Conservation (phyloP, 2,113 vertebrate genomes). For the Anser cygnoides region DNA sequence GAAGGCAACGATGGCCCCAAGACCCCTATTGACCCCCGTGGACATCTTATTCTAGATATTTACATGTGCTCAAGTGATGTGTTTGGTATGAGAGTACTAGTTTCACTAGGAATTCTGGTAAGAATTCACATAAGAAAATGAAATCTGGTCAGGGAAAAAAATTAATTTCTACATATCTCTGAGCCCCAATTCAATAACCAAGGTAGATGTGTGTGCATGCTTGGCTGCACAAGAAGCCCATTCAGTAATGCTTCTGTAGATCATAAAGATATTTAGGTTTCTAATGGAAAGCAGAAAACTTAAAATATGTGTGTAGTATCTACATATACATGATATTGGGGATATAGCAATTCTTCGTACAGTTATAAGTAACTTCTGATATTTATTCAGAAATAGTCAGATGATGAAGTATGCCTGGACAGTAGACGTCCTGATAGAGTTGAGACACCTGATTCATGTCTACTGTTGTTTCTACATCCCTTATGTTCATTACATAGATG, state of each 20-base stretch:
- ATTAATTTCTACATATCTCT: background rate
- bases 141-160: background rate
- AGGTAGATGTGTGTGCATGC: fast-evolving
- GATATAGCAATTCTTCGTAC: background rate
- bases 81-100: background rate
- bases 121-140: background rate
- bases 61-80: background rate
- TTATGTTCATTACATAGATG: background rate
- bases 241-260: background rate
- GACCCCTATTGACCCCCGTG: fast-evolving
- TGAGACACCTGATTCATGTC: background rate
- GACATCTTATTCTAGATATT: background rate
- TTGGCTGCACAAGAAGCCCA: background rate
- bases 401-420: background rate
- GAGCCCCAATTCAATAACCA: background rate
- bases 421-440: background rate
- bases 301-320: background rate
- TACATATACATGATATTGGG: background rate
- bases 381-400: background rate
- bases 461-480: background rate
- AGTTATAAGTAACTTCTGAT: background rate
- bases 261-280: background rate
- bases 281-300: background rate
- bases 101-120: background rate
- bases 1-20: background rate